Evolutionary conservation across 2,888 invertebrate species (phyloP).

Genomic region (Archaeoteleia sp.): DNA sequence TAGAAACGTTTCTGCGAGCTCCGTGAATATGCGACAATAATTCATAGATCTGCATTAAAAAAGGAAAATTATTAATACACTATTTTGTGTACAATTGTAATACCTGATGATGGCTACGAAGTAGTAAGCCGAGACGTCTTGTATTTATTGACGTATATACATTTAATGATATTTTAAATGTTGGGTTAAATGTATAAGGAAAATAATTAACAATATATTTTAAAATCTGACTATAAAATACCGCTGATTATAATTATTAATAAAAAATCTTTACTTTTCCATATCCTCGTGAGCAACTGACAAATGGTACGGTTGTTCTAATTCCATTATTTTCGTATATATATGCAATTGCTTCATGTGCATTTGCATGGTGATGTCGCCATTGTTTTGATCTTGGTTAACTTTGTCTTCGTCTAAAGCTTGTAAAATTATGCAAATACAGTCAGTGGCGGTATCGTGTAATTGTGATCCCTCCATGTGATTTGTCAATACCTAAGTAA

Average conservation of each 20-base stretch:
- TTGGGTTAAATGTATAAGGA: background rate
- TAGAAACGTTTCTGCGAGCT: slow-evolving; percentile 92
- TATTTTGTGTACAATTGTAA: background rate
- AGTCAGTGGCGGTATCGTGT: slow-evolving; percentile 94
- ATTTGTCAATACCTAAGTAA: slow-evolving; percentile 78
- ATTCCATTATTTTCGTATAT: slow-evolving; percentile 86
- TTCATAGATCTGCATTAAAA: slow-evolving; percentile 82
- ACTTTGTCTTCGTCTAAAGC: slow-evolving; percentile 81
- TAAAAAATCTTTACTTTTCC: slow-evolving; percentile 82
- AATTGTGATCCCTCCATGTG: slow-evolving; percentile 80
- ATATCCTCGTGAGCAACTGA: slow-evolving; percentile 95
- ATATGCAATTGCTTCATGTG: slow-evolving; percentile 86
- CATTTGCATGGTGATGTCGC: slow-evolving; percentile 73
- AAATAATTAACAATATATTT: too few species aligned
- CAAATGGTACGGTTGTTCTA: slow-evolving; percentile 91
- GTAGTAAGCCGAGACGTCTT: too few species aligned
- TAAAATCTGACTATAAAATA: too few species aligned
- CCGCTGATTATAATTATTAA: slow-evolving; percentile 25
- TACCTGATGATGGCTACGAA: too few species aligned
- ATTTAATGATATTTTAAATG: background rate
- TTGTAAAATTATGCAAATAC: slow-evolving; percentile 89
- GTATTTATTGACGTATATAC: too few species aligned
- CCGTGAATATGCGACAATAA: slow-evolving; percentile 96
- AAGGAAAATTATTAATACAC: slow-evolving; percentile 5
- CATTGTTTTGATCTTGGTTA: slow-evolving; percentile 76